phyloP scores from a whole-genome alignment of 2,888 invertebrate species.

The Acheta domesticus region DNA sequence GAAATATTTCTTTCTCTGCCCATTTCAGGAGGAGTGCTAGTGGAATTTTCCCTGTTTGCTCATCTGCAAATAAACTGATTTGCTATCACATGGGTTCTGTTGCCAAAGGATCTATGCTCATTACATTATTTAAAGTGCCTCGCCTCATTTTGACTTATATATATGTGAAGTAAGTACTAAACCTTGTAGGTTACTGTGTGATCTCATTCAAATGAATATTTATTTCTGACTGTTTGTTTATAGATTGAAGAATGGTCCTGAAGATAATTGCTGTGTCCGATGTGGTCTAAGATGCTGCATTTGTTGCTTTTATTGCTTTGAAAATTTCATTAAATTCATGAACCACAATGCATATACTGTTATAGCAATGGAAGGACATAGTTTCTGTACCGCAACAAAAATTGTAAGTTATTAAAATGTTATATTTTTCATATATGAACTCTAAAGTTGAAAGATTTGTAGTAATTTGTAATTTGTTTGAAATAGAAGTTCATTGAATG shows the following conservation, averaged over 20 bases:
- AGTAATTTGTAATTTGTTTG: no score
- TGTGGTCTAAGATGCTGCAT: slow-evolving; percentile 78
- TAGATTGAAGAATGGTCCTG: slow-evolving; percentile 64
- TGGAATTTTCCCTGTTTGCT: slow-evolving; percentile 40
- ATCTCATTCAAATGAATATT: slow-evolving; percentile 3
- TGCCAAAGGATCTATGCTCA: slow-evolving; percentile 90
- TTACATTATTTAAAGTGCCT: slow-evolving; percentile 89
- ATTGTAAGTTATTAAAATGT: slow-evolving; percentile 59
- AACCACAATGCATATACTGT: slow-evolving; percentile 95
- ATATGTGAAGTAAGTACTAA: slow-evolving; percentile 74
- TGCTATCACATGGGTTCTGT: slow-evolving; percentile 93
- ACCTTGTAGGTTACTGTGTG: not conserved
- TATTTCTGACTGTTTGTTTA: slow-evolving; percentile 37
- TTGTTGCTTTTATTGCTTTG: slow-evolving; percentile 87
- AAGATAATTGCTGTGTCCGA: slow-evolving; percentile 51
- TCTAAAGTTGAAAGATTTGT: not conserved
- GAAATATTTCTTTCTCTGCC: not conserved
- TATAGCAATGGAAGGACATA: slow-evolving; percentile 85
- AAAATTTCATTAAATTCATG: slow-evolving; percentile 85
- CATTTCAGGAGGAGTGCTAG: not conserved
- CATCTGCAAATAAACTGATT: slow-evolving; percentile 69
- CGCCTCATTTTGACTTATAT: slow-evolving; percentile 82
- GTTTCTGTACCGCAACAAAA: slow-evolving; percentile 86
- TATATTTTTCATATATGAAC: slow-evolving; percentile 26
- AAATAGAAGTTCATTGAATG: no score